Evolutionary conservation across 2,888 invertebrate species (phyloP), one percentile per base, ranked within the genome.

Genomic region (Cataglyphis livida): DNA sequence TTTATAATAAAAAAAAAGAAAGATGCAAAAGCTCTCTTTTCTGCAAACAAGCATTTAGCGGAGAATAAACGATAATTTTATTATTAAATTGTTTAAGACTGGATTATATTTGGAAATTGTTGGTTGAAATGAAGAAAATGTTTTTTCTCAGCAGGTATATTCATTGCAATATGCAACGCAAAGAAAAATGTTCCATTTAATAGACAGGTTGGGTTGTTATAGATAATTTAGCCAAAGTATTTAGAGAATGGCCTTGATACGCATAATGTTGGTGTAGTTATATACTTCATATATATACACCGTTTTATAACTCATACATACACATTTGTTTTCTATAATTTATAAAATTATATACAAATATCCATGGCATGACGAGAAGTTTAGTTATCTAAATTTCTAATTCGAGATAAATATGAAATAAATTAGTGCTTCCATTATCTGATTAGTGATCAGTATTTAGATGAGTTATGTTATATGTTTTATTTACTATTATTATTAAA

Each of bases 351-450:
- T 38, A 73, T 15, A 18, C n/a, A 35, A 6, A 9, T 21, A 76
- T 70, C 28, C 41, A 70, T 54, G n/a, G 48, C 70, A 87, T 41
- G 51, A 57, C 73, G 48, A 79, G 5, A 54, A 66, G 15, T 62
- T 62, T 79, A 54, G 81, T 65, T 18, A 7, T 87, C 48, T 48
- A 28, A 62, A 54, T n/a, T 79, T n/a, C 12, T 54, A 76, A 70
- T 78, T 83, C 59, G n/a, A 76, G 15, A 61, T 70, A 70, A 51
- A 65, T 61, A 59, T 10, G 15, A 82, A 81, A 62, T 83, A 12
- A 84, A 84, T 82, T 89, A 59, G 88, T 89, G 88, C 88, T 88
- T 89, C 89, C 88, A 85, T 70, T 82, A 48, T 71, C 79, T 81
- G 65, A 83, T 82, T 85, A 83, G 70, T 78, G 59, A 84, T 87